Evolutionary conservation across 2,797 vertebrate genomes (phyloP), one percentile per base, ranked within the genome.

Genomic region (Onychomys torridus): DNA sequence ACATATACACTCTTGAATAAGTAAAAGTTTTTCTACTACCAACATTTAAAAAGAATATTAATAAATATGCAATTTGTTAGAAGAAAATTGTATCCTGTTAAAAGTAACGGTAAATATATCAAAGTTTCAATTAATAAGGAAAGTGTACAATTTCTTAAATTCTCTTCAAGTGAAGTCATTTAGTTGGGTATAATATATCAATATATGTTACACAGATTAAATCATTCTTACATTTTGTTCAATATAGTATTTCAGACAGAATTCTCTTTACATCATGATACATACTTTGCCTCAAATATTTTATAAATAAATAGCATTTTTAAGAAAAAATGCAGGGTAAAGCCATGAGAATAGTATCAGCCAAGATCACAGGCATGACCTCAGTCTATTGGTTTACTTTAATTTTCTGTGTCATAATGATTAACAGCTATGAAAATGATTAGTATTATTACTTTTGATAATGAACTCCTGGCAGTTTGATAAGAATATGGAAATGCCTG

Each of bases 401-500:
- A 37, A 21, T 90, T 92, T 91, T 86, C 13, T 90, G 1, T 96
- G 78, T 59, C 69, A 77, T 43, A 8, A 52, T 92, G 89, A 96
- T 94, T 94, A 97, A 93, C 65, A 91, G 25, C 85, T 91, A 65
- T 87, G 92, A 94, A 89, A 96, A 96, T 89, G 63, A 96, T 90
- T 89, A 82, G 29, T 59, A 91, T 94, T 97, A 97, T 81, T 96
- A 93, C 25, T 65, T 91, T 94, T 94, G 34, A 96, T 96, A 96
- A 93, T 93, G 52, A 94, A 89, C 94, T 95, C 37, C 90, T 92
- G 57, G 37, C 9, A 89, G 11, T 90, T 96, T 96, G 94, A 95
- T 93, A 95, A 92, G 93, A 96, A 89, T 90, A 86, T 96, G 92
- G 82, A 97, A 97, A 97, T 96, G 52, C 11, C 73, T 97, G 95